Evolutionary conservation across 2,888 invertebrate species (phyloP).

Genomic region (Ormyrus rosae): DNA sequence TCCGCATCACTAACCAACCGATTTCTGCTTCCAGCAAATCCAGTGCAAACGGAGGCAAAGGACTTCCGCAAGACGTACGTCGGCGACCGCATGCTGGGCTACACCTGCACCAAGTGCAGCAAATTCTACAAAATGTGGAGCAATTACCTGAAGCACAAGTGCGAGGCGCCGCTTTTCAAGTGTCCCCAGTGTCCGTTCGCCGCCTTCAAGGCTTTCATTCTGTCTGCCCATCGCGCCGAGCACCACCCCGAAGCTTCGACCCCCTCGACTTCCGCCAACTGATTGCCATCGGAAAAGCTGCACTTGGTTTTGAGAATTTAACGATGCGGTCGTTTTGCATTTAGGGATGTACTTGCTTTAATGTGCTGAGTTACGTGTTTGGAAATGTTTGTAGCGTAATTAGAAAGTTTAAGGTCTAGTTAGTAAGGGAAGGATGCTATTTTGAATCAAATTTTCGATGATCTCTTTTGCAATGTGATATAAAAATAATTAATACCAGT

Average conservation of each 20-base stretch:
- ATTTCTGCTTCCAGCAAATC: background rate
- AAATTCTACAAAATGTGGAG: conserved; percentile 76
- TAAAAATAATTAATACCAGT: no score
- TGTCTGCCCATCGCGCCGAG: conserved; percentile 73
- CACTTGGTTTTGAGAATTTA: no score
- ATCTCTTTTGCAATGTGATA: no score
- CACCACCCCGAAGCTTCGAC: conserved; percentile 71
- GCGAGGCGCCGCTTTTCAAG: conserved; percentile 73
- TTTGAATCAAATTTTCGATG: no score
- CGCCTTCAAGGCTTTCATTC: conserved; percentile 73
- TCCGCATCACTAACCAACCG: background rate
- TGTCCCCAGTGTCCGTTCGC: conserved; percentile 73
- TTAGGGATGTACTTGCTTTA: no score
- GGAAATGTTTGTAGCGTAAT: no score
- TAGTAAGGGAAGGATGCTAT: no score
- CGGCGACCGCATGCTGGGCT: conserved; percentile 73
- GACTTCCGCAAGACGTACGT: conserved; percentile 62
- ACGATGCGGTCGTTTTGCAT: no score
- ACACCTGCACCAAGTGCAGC: conserved; percentile 74
- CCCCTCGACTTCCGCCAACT: background rate
- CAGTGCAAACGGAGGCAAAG: background rate
- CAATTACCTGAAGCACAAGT: conserved; percentile 74
- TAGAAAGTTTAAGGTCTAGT: no score
- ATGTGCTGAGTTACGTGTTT: no score
- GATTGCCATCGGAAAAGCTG: no score